Evolutionary conservation across 2,113 vertebrate species (phyloP).

Genomic region (Pimephales promelas): DNA sequence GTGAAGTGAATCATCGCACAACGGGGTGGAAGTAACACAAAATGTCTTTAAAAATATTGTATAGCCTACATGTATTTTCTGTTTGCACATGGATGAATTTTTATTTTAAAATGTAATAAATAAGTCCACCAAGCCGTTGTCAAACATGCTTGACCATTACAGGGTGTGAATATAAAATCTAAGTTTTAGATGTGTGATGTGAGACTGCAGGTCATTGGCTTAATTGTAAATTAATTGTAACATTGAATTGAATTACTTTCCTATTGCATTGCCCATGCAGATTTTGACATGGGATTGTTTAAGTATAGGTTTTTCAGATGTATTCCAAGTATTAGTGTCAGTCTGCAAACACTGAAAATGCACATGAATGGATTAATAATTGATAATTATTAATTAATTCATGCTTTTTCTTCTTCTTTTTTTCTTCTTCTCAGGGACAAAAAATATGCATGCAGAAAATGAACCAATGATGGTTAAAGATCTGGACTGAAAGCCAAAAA

Average conservation of each 20-base stretch:
- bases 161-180: neutral
- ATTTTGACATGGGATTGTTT: too few relatives aligned
- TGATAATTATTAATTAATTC: neutral
- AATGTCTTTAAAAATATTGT: neutral
- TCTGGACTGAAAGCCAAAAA: neutral
- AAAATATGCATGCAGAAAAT: neutral
- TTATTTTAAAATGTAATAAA: neutral
- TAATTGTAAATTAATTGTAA: neutral
- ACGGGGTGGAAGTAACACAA: neutral
- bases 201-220: neutral
- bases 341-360: slow-evolving; percentile 57
- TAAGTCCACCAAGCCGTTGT: neutral
- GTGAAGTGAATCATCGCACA: neutral
- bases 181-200: neutral
- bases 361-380: neutral
- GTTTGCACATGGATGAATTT: neutral
- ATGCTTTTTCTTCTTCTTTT: too few relatives aligned
- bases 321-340: slow-evolving; percentile 53
- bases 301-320: too few relatives aligned
- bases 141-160: neutral
- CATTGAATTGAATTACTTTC: too few relatives aligned
- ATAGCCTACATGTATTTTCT: neutral
- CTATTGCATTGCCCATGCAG: too few relatives aligned
- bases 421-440: neutral
- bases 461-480: neutral